A percentile compares a stretch with the other conserved stretches of the same genome.
These are phyloP conservation scores for Halisarca cf. caerulea DNA, from an alignment of 37 sponge, comb jelly and placozoan genomes.

Conservation along the genomic window DNA sequence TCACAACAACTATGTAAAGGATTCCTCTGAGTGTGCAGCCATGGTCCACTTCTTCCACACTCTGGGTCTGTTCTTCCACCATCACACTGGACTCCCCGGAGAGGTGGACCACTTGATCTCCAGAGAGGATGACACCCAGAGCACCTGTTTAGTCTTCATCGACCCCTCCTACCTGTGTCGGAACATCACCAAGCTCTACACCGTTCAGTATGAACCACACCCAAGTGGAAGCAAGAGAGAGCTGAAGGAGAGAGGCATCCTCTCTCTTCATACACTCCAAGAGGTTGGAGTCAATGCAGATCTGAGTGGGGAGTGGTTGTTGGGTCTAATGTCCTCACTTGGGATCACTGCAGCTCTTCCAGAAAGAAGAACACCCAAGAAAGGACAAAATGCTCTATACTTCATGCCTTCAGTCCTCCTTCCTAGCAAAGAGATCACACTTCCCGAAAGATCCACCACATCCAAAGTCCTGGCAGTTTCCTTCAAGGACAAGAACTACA, in stretches of 20 bases:
- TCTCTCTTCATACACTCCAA: background rate
- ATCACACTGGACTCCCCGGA: slow-evolving; percentile 9
- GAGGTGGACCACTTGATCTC: slow-evolving; percentile 7
- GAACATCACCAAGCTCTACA: slow-evolving; percentile 14
- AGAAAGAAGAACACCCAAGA: background rate
- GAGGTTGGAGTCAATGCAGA: background rate
- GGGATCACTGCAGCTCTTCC: background rate
- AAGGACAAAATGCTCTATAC: background rate
- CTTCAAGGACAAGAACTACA: background rate
- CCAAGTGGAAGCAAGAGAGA: background rate
- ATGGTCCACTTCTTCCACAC: slow-evolving; percentile 16
- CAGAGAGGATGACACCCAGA: background rate
- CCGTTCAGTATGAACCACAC: background rate
- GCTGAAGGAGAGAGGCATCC: slow-evolving; percentile 10
- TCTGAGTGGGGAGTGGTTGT: background rate
- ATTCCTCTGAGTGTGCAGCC: background rate
- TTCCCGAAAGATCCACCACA: background rate
- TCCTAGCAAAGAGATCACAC: background rate
- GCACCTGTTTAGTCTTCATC: slow-evolving; percentile 23
- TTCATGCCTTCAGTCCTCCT: slow-evolving; percentile 1
- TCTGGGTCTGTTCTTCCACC: slow-evolving; percentile 20
- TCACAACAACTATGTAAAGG: background rate
- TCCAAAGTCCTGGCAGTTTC: background rate
- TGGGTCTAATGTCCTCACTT: background rate
- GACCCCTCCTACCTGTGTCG: slow-evolving; percentile 21